These are phyloP conservation scores for Cerastis leucographa DNA, from an alignment of 2,888 invertebrate genomes.

Conservation along the genomic window DNA sequence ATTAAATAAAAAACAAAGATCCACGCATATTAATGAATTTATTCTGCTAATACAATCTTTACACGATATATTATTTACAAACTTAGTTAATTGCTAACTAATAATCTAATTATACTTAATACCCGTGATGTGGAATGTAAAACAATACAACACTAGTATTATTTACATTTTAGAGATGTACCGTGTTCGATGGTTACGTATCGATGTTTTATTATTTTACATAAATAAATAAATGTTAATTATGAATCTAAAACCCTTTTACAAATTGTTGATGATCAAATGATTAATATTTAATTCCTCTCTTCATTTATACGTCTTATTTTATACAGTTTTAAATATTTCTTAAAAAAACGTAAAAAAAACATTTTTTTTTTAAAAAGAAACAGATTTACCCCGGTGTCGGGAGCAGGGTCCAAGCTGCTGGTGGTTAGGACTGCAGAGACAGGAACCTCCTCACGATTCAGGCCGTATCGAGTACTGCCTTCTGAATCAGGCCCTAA, in stretches of 20 bases:
- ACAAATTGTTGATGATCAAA: not conserved
- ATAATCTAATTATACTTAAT: slow-evolving; percentile 58
- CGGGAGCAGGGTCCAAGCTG: too few species aligned
- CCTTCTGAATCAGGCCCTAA: too few species aligned
- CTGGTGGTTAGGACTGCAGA: too few species aligned
- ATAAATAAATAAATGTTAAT: not conserved
- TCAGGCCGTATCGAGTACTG: too few species aligned
- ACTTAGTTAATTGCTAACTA: slow-evolving; percentile 41
- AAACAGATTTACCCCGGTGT: too few species aligned
- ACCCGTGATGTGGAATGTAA: slow-evolving; percentile 62
- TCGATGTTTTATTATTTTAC: slow-evolving; percentile 6
- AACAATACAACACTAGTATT: slow-evolving; percentile 47
- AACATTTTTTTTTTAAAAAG: too few species aligned
- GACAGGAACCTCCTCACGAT: too few species aligned
- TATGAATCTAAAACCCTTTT: not conserved
- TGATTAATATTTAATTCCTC: too few species aligned
- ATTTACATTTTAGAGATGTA: slow-evolving; percentile 54
- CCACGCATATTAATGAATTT: slow-evolving; percentile 67
- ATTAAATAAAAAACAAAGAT: slow-evolving; percentile 10
- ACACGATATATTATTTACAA: slow-evolving; percentile 53
- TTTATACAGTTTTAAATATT: too few species aligned
- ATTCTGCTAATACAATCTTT: slow-evolving; percentile 65
- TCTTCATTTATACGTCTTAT: too few species aligned
- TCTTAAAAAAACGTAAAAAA: too few species aligned
- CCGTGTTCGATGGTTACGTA: slow-evolving; percentile 14